phyloP scores from a whole-genome alignment of 2,113 vertebrate species.

The Ageneiosus marmoratus region DNA sequence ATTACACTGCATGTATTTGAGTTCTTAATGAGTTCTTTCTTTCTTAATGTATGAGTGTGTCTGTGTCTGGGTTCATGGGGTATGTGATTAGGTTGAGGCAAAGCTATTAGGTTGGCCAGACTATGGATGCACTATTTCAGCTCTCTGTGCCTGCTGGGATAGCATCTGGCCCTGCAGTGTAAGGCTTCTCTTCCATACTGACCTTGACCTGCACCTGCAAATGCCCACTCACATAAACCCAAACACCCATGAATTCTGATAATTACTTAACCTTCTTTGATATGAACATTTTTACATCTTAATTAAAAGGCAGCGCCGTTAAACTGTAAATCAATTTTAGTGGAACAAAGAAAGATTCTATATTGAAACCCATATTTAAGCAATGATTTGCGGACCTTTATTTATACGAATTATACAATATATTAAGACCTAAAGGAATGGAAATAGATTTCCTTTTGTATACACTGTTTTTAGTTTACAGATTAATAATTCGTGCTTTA shows the following conservation, averaged over 20 bases:
- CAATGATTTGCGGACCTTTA: background rate
- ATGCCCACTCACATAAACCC: slow-evolving; percentile 6
- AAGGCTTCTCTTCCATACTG: slow-evolving; percentile 10
- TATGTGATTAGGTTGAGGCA: slow-evolving; percentile 17
- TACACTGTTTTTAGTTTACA: background rate
- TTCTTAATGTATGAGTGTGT: too few relatives aligned
- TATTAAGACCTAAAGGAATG: background rate
- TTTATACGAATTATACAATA: background rate
- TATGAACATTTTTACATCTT: slow-evolving; percentile 8
- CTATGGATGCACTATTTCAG: slow-evolving; percentile 13
- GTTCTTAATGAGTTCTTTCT: slow-evolving; percentile 26
- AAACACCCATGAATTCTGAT: slow-evolving; percentile 5
- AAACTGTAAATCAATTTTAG: background rate
- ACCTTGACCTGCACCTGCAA: slow-evolving; percentile 46
- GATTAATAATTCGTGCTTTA: background rate
- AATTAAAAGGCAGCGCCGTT: background rate
- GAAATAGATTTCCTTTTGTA: background rate
- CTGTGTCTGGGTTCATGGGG: slow-evolving; percentile 1
- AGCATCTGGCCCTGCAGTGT: slow-evolving; percentile 33
- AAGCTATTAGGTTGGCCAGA: slow-evolving; percentile 32
- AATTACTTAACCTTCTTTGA: slow-evolving; percentile 26
- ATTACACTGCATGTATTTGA: slow-evolving; percentile 18
- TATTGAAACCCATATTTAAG: slow-evolving; percentile 1
- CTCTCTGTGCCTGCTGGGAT: slow-evolving; percentile 37
- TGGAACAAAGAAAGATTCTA: background rate